Evolutionary conservation across 2,888 invertebrate genomes (phyloP).

Genomic region (Dryadula phaetusa): DNA sequence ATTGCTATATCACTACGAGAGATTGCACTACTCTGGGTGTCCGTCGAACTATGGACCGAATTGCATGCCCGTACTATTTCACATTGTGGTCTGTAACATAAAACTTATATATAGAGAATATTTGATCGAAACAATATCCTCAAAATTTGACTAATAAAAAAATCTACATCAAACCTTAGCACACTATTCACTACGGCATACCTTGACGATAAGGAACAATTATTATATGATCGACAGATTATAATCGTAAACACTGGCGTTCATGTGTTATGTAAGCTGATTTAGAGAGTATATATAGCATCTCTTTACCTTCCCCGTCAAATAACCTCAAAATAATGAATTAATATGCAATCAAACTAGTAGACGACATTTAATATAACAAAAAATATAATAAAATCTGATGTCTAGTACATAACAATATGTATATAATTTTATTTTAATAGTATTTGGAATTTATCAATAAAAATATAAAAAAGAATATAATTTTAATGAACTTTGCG

Average conservation of each 20-base stretch:
- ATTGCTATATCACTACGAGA: conserved; percentile 81
- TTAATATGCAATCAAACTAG: conserved; percentile 8
- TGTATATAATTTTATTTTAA: neutral
- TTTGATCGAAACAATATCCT: conserved; percentile 78
- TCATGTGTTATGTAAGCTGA: conserved; percentile 14
- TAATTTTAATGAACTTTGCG: neutral
- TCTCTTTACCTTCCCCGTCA: neutral
- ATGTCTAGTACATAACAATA: conserved; percentile 5
- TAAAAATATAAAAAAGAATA: conserved; percentile 12
- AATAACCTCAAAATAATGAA: conserved; percentile 2
- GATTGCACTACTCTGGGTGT: conserved; percentile 79
- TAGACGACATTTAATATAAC: conserved; percentile 9
- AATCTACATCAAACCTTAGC: conserved; percentile 84
- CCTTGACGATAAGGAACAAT: conserved; percentile 82
- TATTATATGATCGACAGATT: conserved; percentile 72
- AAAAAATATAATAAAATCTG: conserved; percentile 2
- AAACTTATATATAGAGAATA: conserved; percentile 64
- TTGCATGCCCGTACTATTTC: conserved; percentile 66
- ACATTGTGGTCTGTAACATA: conserved; percentile 65
- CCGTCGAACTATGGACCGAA: conserved; percentile 59
- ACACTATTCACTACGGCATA: conserved; percentile 83
- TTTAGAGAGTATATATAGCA: conserved; percentile 6
- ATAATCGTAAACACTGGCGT: conserved; percentile 45
- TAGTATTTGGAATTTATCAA: conserved; percentile 8
- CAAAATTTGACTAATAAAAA: conserved; percentile 79